Conservation (phyloP, 1,140 invertebrate species). For the Hirudo medicinalis region DNA sequence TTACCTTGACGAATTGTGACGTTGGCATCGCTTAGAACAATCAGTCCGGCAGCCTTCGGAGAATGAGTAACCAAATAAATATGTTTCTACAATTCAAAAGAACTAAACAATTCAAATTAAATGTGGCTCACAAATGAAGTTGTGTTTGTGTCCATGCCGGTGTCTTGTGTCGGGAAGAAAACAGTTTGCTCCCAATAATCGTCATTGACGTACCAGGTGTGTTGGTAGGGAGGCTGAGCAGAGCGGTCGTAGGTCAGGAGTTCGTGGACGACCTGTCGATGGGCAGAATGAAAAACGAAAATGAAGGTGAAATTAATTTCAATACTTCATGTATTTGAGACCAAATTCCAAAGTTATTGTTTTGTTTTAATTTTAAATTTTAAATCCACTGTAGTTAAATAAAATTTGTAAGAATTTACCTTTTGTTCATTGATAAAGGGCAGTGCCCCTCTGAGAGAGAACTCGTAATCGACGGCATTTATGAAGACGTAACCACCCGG, state of each 20-base stretch:
- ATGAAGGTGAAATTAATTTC: not conserved
- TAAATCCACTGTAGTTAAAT: not conserved
- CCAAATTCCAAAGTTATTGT: not conserved
- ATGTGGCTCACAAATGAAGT: conserved; percentile 17
- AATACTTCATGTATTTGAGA: not conserved
- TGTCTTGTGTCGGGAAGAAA: conserved; percentile 14
- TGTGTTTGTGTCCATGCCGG: conserved; percentile 19
- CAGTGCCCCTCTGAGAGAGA: not conserved
- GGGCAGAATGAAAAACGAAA: not conserved
- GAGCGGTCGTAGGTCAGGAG: conserved; percentile 10
- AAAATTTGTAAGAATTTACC: conserved; percentile 10
- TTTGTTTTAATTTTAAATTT: too few species aligned
- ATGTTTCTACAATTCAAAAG: not conserved
- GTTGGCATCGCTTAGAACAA: conserved; percentile 20
- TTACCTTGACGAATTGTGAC: conserved; percentile 17
- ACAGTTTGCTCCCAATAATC: conserved; percentile 19
- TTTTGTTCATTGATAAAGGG: conserved; percentile 19
- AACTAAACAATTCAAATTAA: not conserved
- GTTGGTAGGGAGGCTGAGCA: conserved; percentile 15
- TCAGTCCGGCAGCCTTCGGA: conserved; percentile 16
- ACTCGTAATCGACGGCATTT: conserved; percentile 17
- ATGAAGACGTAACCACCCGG: conserved; percentile 16
- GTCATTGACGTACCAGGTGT: conserved; percentile 21
- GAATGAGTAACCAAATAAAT: not conserved
- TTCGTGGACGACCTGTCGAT: conserved; percentile 15